Percentiles rank a stretch among this genome's conserved stretches.
Evolutionary conservation across 2,797 vertebrate genomes (phyloP).

Genomic region (Spinus olivaceus): DNA sequence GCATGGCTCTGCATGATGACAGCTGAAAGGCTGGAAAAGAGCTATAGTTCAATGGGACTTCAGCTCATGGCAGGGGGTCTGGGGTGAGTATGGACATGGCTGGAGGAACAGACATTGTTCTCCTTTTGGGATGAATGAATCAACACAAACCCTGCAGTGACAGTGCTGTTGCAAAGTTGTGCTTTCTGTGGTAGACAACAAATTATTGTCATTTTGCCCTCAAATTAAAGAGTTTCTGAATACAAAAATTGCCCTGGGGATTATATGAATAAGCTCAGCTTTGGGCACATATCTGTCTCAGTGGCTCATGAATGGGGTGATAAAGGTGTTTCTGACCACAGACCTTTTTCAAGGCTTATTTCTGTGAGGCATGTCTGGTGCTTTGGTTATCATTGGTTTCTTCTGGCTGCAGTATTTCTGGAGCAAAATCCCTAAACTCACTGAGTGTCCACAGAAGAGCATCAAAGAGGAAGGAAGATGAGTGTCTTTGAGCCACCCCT

Average conservation of each 20-base stretch:
- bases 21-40: not conserved
- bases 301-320: not conserved
- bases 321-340: not conserved
- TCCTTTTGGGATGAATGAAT: not conserved
- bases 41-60: not conserved
- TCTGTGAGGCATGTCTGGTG: not conserved
- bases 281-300: not conserved
- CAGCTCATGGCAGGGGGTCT: rapidly evolving
- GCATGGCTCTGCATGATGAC: not conserved
- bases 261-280: not conserved
- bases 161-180: not conserved
- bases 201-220: not conserved
- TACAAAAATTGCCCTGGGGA: not conserved
- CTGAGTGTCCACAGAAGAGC: not conserved
- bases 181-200: not conserved
- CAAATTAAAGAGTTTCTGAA: not conserved
- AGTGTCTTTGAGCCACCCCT: not conserved
- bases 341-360: not conserved
- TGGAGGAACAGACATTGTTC: not conserved
- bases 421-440: not conserved
- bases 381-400: not conserved
- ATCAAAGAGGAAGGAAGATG: not conserved
- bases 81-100: not conserved
- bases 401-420: not conserved
- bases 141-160: not conserved